Conservation (phyloP, 2,888 invertebrate species). For the Bombylius major region DNA sequence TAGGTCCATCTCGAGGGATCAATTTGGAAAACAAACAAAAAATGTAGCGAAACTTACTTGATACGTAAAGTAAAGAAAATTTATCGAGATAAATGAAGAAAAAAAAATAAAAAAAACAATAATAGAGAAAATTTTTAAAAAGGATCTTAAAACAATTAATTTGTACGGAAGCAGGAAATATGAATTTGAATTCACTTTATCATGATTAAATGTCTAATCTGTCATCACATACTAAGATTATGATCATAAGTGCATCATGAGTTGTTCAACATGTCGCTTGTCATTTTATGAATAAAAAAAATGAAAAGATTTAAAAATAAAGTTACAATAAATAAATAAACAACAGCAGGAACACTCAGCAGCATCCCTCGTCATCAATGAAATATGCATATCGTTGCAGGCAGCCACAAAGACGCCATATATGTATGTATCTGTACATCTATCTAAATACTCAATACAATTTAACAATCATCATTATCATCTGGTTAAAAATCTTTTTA, state of each 20-base stretch:
- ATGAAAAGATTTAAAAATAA: not conserved
- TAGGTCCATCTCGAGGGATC: too few relatives aligned
- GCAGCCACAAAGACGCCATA: not conserved
- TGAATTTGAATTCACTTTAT: not conserved
- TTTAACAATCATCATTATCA: too few relatives aligned
- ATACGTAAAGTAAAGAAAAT: too few relatives aligned
- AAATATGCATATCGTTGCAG: not conserved
- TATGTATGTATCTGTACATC: too few relatives aligned
- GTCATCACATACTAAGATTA: not conserved
- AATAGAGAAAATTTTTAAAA: too few relatives aligned
- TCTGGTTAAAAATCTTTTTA: too few relatives aligned
- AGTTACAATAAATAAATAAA: not conserved
- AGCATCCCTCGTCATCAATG: not conserved
- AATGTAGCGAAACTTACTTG: too few relatives aligned
- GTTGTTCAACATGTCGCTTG: not conserved
- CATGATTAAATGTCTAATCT: not conserved
- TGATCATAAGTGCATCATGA: not conserved
- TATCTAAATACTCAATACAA: too few relatives aligned
- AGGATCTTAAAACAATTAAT: too few relatives aligned
- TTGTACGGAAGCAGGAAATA: not conserved
- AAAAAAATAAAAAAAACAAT: too few relatives aligned
- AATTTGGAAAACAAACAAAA: too few relatives aligned
- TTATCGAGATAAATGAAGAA: too few relatives aligned
- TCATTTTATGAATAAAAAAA: not conserved
- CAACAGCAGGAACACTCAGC: not conserved